Conservation (phyloP, 2,113 vertebrate species). For the Hyaena hyaena region DNA sequence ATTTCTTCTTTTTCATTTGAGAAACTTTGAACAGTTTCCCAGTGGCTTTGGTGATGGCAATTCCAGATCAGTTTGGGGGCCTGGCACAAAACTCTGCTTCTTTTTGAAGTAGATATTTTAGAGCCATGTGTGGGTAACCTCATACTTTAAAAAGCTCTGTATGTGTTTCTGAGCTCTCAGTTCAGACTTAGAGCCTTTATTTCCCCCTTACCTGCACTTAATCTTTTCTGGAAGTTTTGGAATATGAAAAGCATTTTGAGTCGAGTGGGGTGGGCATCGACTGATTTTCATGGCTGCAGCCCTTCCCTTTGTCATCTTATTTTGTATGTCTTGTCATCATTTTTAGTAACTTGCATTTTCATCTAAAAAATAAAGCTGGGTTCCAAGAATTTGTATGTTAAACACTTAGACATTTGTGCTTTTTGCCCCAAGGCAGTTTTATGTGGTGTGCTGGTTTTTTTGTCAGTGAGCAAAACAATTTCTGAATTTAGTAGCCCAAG, state of each 20-base stretch:
- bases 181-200: slow-evolving; percentile 59
- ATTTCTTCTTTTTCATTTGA: slow-evolving; percentile 56
- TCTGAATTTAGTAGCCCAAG: slow-evolving; percentile 52
- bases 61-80: slow-evolving; percentile 45
- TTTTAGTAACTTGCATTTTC: slow-evolving; percentile 62
- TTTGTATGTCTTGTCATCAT: slow-evolving; percentile 78
- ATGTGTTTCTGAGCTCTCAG: slow-evolving; percentile 1
- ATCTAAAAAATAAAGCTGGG: slow-evolving; percentile 70
- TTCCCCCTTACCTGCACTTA: not conserved
- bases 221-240: slow-evolving; percentile 42
- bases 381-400: slow-evolving; percentile 62
- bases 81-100: slow-evolving; percentile 47
- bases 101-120: slow-evolving; percentile 65
- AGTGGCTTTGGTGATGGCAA: slow-evolving; percentile 1
- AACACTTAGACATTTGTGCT: slow-evolving; percentile 41
- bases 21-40: slow-evolving; percentile 47
- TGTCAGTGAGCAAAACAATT: slow-evolving; percentile 54
- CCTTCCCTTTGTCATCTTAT: slow-evolving; percentile 73
- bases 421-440: slow-evolving; percentile 38
- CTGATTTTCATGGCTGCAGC: slow-evolving; percentile 79
- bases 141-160: slow-evolving; percentile 20
- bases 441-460: slow-evolving; percentile 47
- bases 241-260: slow-evolving; percentile 49
- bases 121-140: slow-evolving; percentile 38
- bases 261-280: slow-evolving; percentile 55